These are phyloP conservation scores for Polydrusus tereticollis DNA, from an alignment of 2,888 invertebrate species.

Conservation along the genomic window DNA sequence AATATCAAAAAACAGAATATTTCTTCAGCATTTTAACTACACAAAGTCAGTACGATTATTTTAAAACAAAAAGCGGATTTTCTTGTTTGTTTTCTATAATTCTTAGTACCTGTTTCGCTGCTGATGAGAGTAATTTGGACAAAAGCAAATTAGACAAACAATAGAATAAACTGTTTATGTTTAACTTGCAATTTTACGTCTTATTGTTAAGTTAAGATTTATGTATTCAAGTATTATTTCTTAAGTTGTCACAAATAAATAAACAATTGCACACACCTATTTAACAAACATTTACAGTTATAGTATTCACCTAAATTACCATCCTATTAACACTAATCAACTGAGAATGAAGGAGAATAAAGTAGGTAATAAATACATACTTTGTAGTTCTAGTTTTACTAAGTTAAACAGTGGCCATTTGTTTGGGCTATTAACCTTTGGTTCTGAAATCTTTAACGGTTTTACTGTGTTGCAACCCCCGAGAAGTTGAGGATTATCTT, in stretches of 20 bases:
- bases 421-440: no score
- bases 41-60: no score
- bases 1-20: no score
- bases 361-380: no score
- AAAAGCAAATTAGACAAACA: constrained; percentile 2
- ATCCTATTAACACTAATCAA: constrained; percentile 11
- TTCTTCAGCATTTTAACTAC: no score
- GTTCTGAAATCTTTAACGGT: no score
- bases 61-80: no score
- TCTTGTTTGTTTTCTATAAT: background rate
- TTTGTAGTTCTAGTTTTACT: no score
- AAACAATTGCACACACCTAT: constrained; percentile 1
- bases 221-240: background rate
- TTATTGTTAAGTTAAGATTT: background rate
- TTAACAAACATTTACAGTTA: constrained; percentile 18
- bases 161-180: background rate
- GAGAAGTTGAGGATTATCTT: no score
- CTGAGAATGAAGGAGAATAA: background rate
- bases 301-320: constrained; percentile 8
- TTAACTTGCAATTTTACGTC: background rate
- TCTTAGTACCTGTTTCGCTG: background rate
- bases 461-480: background rate
- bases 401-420: no score
- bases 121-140: background rate
- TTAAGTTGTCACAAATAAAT: constrained; percentile 7